Percentiles rank a stretch among this genome's conserved stretches.
phyloP scores from a whole-genome alignment of 2,797 vertebrate genomes.

The Helicolenus hilgendorfi region DNA sequence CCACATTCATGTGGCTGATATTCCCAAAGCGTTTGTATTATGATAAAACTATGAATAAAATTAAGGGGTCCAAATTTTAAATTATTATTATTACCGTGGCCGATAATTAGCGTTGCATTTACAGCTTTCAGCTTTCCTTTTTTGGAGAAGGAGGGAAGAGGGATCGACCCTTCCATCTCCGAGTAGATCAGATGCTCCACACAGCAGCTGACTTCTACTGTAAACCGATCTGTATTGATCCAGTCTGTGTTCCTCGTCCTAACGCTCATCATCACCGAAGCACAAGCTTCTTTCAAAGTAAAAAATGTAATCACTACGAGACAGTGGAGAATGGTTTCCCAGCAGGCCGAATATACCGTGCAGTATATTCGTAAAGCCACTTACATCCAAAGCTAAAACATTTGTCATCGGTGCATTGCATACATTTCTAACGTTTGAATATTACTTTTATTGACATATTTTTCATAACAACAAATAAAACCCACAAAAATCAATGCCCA shows the following conservation, averaged over 20 bases:
- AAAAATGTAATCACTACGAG: constrained; percentile 28
- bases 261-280: constrained; percentile 39
- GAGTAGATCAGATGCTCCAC: constrained; percentile 11
- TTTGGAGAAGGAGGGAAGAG: background rate
- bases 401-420: background rate
- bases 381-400: background rate
- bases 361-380: background rate
- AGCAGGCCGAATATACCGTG: background rate
- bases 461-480: too few relatives aligned
- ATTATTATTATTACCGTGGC: background rate
- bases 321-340: background rate
- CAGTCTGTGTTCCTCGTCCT: constrained; percentile 44
- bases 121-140: background rate
- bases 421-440: background rate
- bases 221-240: constrained; percentile 69
- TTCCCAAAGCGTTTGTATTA: background rate
- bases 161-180: constrained; percentile 17
- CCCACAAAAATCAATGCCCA: too few relatives aligned
- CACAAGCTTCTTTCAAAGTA: constrained; percentile 29
- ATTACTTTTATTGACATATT: too few relatives aligned
- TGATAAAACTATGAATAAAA: constrained; percentile 1
- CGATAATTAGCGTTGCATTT: background rate
- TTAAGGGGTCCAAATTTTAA: background rate
- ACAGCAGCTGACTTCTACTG: constrained; percentile 27
- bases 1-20: background rate